Base-by-base conservation (phyloP, 1,140 invertebrate species). In the Brachionus koreanus region DNA sequence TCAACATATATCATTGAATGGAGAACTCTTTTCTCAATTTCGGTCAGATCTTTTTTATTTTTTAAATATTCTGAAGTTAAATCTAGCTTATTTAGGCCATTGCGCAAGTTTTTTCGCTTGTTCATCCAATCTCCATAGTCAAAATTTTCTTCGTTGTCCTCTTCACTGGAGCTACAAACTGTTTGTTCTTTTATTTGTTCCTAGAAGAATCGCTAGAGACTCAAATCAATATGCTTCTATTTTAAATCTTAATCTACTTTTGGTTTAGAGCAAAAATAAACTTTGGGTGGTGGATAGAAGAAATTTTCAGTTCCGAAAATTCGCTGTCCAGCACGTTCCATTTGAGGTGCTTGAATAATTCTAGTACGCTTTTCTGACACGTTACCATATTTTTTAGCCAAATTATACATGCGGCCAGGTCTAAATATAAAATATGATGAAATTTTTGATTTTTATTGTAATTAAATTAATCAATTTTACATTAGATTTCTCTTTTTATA, bases 311-410 rank as follows among this genome's bases (percentile, higher is more conserved):
- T 79, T 39, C 61, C 76, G 42, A 35, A 57, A 23, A 61, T 57
- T 79, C 76, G 57, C 19, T 79, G 61, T 35, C 76, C 61, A 12
- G 76, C 49, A 13, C 76, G 49, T 35, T 57, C 49, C 61, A 79
- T 79, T 29, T 79, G 49, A 42, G 76, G 76, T 13, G 76, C 76
- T 13, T 61, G 33, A 33, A 79, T 79, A 12, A 39, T 33, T 61
- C 76, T 57, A 10, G 61, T 43, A 61, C 76, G 6, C 10, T 29
- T 65, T 10, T 57, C 25, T 3, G 29, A 4, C 6, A 79, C 76
- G 35, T 37, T 61, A 25, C 76, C 76, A 79, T 79, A 79, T 79
- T 79, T 79, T 57, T 65, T 79, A 23, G 76, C 76, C 49, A 79
- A 65, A 43, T 79, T 79, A 49, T 16, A 79, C 19, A 79, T 65